A percentile compares a stretch with the other conserved stretches of the same genome.
phyloP scores from a whole-genome alignment of 2,797 vertebrate species.

The Thalassophryne amazonica region DNA sequence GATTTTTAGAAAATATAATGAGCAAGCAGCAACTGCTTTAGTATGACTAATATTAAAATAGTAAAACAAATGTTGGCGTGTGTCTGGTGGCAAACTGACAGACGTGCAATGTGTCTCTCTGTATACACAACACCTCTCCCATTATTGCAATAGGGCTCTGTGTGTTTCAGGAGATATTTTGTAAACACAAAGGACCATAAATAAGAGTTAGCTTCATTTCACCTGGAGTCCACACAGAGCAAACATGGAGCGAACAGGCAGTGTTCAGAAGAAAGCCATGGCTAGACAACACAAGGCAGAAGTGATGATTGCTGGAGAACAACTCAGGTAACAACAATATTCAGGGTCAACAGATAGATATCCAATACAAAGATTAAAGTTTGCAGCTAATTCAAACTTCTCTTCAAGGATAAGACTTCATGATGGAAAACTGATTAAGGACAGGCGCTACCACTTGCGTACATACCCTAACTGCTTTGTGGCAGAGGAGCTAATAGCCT shows the following conservation, averaged over 20 bases:
- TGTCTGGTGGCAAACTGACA: not conserved
- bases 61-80: too few species aligned
- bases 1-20: not conserved
- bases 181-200: slow-evolving; percentile 63
- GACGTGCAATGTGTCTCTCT: slow-evolving; percentile 15
- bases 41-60: too few species aligned
- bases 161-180: slow-evolving; percentile 58
- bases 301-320: slow-evolving; percentile 89
- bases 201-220: slow-evolving; percentile 20
- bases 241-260: slow-evolving; percentile 76
- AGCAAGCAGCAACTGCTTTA: not conserved
- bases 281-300: slow-evolving; percentile 82
- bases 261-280: slow-evolving; percentile 73
- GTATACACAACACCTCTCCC: slow-evolving; percentile 72
- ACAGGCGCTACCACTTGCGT: slow-evolving; percentile 81
- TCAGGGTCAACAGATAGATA: not conserved
- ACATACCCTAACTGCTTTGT: slow-evolving; percentile 90
- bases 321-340: slow-evolving; percentile 80
- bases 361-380: not conserved
- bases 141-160: slow-evolving; percentile 28
- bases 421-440: slow-evolving; percentile 87
- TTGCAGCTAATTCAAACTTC: not conserved
- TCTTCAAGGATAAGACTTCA: slow-evolving; percentile 82
- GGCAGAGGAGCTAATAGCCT: slow-evolving; percentile 84
- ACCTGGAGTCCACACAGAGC: slow-evolving; percentile 18